Evolutionary conservation across 2,113 vertebrate genomes (phyloP).

Genomic region (Azemiops feae): DNA sequence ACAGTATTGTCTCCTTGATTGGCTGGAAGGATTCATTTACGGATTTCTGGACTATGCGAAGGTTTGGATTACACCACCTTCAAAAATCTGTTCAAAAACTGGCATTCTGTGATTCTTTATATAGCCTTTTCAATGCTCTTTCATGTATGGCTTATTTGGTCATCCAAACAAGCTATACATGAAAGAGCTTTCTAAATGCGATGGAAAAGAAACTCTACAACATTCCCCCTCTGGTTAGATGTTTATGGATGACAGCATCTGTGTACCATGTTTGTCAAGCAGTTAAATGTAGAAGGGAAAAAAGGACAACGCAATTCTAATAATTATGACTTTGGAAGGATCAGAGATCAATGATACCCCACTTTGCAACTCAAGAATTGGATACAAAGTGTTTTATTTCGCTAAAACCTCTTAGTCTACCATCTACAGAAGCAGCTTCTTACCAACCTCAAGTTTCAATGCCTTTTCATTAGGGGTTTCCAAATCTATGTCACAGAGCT

Average conservation of each 20-base stretch:
- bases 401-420: not conserved
- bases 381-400: not conserved
- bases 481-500: conserved; percentile 46
- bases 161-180: conserved; percentile 19
- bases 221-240: not conserved
- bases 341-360: not conserved
- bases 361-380: not conserved
- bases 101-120: not conserved
- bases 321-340: not conserved
- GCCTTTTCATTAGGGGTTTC: conserved; percentile 65
- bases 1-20: not conserved
- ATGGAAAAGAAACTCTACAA: not conserved
- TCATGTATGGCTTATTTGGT: not conserved
- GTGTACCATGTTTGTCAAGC: not conserved
- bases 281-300: not conserved
- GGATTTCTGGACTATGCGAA: not conserved
- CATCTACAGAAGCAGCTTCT: not conserved
- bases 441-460: conserved; percentile 78
- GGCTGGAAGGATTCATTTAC: not conserved
- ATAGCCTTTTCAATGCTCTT: not conserved
- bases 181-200: not conserved
- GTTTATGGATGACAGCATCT: not conserved
- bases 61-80: not conserved
- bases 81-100: not conserved
- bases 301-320: not conserved